phyloP scores from a whole-genome alignment of 2,113 vertebrate genomes.

The Paralichthys olivaceus region DNA sequence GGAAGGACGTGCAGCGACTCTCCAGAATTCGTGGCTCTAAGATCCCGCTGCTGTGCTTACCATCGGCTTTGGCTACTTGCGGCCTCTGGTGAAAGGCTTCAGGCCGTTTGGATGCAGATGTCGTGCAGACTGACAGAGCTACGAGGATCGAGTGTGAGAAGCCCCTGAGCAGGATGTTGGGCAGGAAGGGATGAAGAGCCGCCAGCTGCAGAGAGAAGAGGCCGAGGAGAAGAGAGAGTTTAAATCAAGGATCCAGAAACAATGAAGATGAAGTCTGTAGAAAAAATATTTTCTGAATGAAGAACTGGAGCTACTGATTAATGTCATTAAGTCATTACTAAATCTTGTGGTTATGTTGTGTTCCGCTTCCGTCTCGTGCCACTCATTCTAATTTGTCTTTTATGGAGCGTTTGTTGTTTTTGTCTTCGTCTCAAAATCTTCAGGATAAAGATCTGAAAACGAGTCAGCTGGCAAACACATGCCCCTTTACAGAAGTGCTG shows the following conservation, averaged over 20 bases:
- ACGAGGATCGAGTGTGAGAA: constrained; percentile 71
- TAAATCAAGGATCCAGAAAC: background rate
- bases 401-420: too few relatives aligned
- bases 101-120: constrained; percentile 56
- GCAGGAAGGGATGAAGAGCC: constrained; percentile 65
- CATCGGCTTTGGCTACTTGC: constrained; percentile 57
- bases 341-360: too few relatives aligned
- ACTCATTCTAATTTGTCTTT: too few relatives aligned
- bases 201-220: constrained; percentile 73
- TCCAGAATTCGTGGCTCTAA: constrained; percentile 51
- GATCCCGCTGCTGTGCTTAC: constrained; percentile 50
- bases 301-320: background rate
- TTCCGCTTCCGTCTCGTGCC: too few relatives aligned
- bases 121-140: constrained; percentile 74
- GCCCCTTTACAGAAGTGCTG: too few relatives aligned
- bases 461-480: too few relatives aligned
- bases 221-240: background rate
- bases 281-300: background rate
- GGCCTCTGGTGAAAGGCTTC: constrained; percentile 49
- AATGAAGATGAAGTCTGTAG: background rate
- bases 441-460: too few relatives aligned
- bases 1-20: constrained; percentile 68
- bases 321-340: too few relatives aligned
- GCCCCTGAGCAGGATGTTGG: constrained; percentile 71
- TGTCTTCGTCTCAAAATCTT: too few relatives aligned